A percentile compares a stretch with the other conserved stretches of the same genome.
phyloP scores from a whole-genome alignment of 2,888 invertebrate species.

The Aspidiotus rigidus region DNA sequence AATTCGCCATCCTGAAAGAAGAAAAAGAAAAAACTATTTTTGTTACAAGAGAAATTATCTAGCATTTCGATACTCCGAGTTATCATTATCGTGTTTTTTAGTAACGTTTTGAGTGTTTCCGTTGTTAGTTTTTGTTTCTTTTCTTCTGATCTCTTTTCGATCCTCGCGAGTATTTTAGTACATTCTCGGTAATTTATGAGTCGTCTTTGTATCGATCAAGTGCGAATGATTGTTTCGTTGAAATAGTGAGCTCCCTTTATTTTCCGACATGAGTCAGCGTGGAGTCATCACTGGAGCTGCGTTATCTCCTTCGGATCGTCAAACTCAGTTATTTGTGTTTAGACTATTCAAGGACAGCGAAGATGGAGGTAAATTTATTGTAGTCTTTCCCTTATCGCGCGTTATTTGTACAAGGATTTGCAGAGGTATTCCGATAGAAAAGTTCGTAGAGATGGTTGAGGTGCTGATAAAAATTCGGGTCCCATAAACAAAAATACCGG shows the following conservation, averaged over 20 bases:
- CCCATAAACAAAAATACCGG: neutral
- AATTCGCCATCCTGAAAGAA: constrained; percentile 7
- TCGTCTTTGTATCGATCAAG: neutral
- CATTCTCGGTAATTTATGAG: neutral
- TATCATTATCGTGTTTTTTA: neutral
- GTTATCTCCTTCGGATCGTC: constrained; percentile 14
- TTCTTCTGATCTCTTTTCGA: neutral
- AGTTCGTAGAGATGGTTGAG: no score
- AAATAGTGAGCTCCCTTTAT: neutral
- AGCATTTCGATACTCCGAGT: neutral
- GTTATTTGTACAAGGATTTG: no score
- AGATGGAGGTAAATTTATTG: constrained; percentile 24
- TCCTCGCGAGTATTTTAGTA: no score
- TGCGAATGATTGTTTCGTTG: neutral
- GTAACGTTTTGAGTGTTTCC: neutral
- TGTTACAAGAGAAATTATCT: neutral
- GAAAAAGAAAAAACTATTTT: constrained; percentile 21
- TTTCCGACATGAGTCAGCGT: constrained; percentile 23
- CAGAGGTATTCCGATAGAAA: no score
- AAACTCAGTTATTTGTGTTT: constrained; percentile 5
- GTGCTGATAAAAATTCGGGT: neutral
- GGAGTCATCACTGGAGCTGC: constrained; percentile 14
- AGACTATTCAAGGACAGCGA: constrained; percentile 23
- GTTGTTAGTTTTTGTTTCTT: neutral
- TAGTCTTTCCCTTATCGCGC: no score